Evolutionary conservation across 2,113 vertebrate species (phyloP), one percentile per base, ranked within the genome.

Genomic region (Tretioscincus oriximinensis): DNA sequence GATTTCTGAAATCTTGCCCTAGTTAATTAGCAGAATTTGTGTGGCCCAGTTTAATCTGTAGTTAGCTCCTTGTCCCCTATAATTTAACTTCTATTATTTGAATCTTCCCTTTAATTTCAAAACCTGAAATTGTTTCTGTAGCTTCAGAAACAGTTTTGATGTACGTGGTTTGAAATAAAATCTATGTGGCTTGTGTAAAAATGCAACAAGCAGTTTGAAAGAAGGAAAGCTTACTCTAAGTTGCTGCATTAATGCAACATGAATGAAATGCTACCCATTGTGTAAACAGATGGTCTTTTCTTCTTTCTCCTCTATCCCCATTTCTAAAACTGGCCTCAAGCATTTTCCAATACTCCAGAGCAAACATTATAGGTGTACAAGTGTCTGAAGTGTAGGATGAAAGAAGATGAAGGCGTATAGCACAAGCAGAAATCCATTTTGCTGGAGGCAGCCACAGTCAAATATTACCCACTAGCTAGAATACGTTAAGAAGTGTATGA

Each of bases 1-100:
- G 84, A 87, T 81, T 41, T 66, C 75, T 84, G 74, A 61, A 68
- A 54, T 67, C 80, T 79, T 35, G 29, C 58, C 60, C 74, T 87
- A 76, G 60, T 78, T 83, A 89, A 90, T 91, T 58, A 85, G 61
- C 4, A 21, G 20, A 79, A 60, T 49, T 88, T 88, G 69, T 85
- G 68, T 58, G 73, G 8, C 64, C 21, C 26, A 65, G 63, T 29
- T 65, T 86, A 81, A 51, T 69, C 63, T 80, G 79, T 63, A 87
- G 85, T 85, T 88, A 89, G 88, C 76, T 82, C 78, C 16, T 76
- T 88, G 79, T 75, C 84, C 87, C 49, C 81, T 87, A 75, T 77
- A 77, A 66, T 85, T 88, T 88, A 54, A 82, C 60, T 63, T 78
- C 72, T 63, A 45, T 70, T n/a, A 63, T 54, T 86, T 85, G 41